These are phyloP conservation scores for Exephanes ischioxanthus DNA, from an alignment of 2,888 invertebrate genomes.

Conservation along the genomic window DNA sequence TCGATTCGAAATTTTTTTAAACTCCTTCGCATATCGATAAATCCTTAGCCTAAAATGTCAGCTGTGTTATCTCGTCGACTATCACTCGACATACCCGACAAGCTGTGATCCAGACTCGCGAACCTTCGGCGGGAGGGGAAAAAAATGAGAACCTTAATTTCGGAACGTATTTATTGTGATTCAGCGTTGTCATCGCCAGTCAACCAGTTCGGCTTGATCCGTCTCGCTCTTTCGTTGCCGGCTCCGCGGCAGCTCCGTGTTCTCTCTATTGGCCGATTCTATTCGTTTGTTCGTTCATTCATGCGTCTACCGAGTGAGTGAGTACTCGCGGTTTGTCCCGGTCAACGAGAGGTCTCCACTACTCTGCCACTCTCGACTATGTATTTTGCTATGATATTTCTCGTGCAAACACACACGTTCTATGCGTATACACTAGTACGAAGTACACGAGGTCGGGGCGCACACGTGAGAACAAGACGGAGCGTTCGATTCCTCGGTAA, in stretches of 20 bases:
- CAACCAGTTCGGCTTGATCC: conserved; percentile 16
- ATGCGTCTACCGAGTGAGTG: conserved; percentile 66
- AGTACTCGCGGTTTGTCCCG: conserved; percentile 59
- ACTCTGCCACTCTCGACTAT: conserved; percentile 43
- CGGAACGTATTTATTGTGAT: not conserved
- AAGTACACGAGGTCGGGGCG: not conserved
- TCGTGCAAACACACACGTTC: not conserved
- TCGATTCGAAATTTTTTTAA: not conserved
- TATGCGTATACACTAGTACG: not conserved
- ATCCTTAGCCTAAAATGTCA: no score
- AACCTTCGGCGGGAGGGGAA: not conserved
- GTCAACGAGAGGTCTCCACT: conserved; percentile 52
- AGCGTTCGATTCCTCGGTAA: conserved; percentile 37
- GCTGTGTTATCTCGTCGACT: not conserved
- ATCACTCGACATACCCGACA: not conserved
- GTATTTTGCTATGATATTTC: conserved; percentile 49
- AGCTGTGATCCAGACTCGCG: not conserved
- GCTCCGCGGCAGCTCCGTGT: conserved; percentile 39
- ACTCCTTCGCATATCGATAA: not conserved
- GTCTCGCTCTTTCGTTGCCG: conserved; percentile 14
- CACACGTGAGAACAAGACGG: conserved; percentile 29
- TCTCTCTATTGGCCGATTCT: conserved; percentile 47
- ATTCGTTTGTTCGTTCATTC: conserved; percentile 72
- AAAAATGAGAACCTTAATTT: not conserved
- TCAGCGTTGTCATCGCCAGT: conserved; percentile 8